Evolutionary conservation across 2,888 invertebrate species (phyloP).

Genomic region (Platycnemis pennipes): DNA sequence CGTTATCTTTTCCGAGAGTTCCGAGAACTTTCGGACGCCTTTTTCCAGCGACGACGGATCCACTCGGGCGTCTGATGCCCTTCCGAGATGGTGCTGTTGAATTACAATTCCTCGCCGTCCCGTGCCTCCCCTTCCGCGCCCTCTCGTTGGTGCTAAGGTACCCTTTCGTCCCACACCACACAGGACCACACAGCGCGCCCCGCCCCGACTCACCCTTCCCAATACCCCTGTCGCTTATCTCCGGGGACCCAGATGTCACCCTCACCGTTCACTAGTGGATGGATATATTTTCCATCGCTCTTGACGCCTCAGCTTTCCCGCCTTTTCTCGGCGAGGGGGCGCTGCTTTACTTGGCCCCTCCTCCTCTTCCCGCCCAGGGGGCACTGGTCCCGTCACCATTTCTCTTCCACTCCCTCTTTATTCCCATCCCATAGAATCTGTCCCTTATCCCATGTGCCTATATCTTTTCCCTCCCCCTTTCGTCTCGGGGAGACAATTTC

Average conservation of each 20-base stretch:
- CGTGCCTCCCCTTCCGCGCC: not conserved
- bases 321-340: not conserved
- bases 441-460: not conserved
- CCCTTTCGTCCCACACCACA: too few species aligned
- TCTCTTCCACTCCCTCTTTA: not conserved
- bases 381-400: not conserved
- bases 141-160: too few species aligned
- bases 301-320: not conserved
- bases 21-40: too few species aligned
- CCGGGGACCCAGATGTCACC: not conserved
- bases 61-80: slow-evolving; percentile 44
- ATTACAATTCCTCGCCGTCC: not conserved
- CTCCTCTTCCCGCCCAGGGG: not conserved
- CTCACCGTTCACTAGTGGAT: not conserved
- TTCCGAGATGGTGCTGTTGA: slow-evolving; percentile 33
- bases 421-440: too few species aligned
- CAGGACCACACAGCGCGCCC: not conserved
- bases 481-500: not conserved
- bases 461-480: not conserved
- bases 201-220: not conserved
- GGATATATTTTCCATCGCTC: not conserved
- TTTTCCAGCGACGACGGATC: too few species aligned
- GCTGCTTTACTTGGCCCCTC: not conserved
- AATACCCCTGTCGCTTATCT: not conserved
- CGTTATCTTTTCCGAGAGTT: too few species aligned